These are phyloP conservation scores for Triplophysa tibetana DNA, from an alignment of 2,113 vertebrate genomes.

Conservation along the genomic window DNA sequence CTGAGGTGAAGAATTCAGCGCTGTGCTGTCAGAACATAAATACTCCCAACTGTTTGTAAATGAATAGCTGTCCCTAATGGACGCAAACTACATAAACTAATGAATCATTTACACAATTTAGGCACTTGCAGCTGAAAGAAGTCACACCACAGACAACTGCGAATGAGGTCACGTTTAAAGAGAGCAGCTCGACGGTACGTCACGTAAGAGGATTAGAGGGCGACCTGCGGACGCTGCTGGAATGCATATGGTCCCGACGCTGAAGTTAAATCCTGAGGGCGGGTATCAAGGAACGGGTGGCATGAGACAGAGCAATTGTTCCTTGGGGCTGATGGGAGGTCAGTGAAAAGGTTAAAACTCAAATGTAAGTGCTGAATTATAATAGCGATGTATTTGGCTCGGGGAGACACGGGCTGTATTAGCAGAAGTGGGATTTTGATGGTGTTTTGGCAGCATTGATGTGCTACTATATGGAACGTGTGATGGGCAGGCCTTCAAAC, in stretches of 20 bases:
- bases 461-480: not conserved
- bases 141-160: not conserved
- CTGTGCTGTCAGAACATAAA: conserved; percentile 14
- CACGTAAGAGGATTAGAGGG: conserved; percentile 66
- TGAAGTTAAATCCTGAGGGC: conserved; percentile 26
- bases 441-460: conserved; percentile 4
- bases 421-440: conserved; percentile 27
- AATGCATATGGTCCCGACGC: conserved; percentile 22
- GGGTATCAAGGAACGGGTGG: conserved; percentile 4
- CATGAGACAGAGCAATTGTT: not conserved
- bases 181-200: not conserved
- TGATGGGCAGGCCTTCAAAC: conserved; percentile 45
- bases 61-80: conserved; percentile 2
- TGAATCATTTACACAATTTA: conserved; percentile 11
- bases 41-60: conserved; percentile 18
- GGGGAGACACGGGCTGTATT: not conserved
- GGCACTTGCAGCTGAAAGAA: not conserved
- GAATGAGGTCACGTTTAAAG: not conserved
- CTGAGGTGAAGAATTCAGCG: conserved; percentile 15
- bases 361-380: not conserved
- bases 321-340: conserved; percentile 19
- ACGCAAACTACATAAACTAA: conserved; percentile 25
- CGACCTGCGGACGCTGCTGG: conserved; percentile 59
- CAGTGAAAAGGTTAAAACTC: conserved; percentile 5
- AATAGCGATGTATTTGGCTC: conserved; percentile 7